These are phyloP conservation scores for Columba janthina DNA, from an alignment of 2,113 vertebrate species.

Conservation along the genomic window DNA sequence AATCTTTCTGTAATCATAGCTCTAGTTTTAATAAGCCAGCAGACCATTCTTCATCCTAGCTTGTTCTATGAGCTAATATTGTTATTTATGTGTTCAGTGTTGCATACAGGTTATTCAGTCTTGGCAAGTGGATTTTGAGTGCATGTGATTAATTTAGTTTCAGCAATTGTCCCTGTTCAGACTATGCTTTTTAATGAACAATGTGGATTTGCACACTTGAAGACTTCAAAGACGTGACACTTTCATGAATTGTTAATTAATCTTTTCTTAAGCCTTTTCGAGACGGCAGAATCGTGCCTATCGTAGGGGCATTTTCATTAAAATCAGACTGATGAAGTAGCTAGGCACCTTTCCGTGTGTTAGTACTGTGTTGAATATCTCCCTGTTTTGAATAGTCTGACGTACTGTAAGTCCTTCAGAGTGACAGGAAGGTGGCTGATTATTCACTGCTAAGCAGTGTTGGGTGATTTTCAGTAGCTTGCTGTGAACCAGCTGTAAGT, in stretches of 20 bases:
- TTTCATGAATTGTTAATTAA: not conserved
- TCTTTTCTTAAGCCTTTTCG: not conserved
- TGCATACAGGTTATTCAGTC: not conserved
- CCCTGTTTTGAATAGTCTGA: not conserved
- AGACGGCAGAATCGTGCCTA: not conserved
- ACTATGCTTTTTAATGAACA: not conserved
- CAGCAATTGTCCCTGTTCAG: not conserved
- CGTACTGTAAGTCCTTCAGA: too few species aligned
- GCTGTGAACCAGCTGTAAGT: not conserved
- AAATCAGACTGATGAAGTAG: not conserved
- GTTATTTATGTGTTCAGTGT: not conserved
- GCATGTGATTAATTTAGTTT: not conserved
- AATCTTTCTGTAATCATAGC: not conserved
- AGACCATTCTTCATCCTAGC: not conserved
- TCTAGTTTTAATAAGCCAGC: not conserved
- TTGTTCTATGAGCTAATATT: not conserved
- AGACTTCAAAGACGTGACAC: not conserved
- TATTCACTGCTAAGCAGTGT: rapidly evolving
- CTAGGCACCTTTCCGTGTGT: not conserved
- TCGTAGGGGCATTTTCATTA: not conserved
- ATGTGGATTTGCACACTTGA: not conserved
- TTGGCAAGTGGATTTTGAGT: not conserved
- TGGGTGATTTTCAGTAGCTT: rapidly evolving
- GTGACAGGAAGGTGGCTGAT: not conserved
- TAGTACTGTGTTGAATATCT: not conserved